A percentile compares a stretch with the other conserved stretches of the same genome.
Conservation (phyloP, 2,113 vertebrate genomes). For the Bostrychus sinensis region DNA sequence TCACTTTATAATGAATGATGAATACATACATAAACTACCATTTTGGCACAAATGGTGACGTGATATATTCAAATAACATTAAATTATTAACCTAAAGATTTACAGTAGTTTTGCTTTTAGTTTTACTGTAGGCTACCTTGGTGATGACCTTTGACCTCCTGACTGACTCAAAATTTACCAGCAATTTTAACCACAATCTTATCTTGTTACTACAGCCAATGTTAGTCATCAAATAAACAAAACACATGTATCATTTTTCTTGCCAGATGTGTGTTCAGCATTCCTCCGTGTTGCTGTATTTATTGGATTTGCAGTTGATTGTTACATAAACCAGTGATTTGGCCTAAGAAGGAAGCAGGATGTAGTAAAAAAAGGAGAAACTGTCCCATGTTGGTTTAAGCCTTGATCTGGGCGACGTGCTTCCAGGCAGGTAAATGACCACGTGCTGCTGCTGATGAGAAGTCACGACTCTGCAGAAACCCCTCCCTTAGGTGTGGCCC, state of each 20-base stretch:
- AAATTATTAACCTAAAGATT: too few relatives aligned
- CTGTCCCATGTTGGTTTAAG: conserved; percentile 27
- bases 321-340: conserved; percentile 1
- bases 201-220: background rate
- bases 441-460: conserved; percentile 20
- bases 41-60: background rate
- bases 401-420: conserved; percentile 58
- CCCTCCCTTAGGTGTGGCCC: conserved; percentile 48
- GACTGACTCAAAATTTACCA: background rate
- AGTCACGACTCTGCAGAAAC: conserved; percentile 43
- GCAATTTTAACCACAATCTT: background rate
- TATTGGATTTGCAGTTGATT: conserved; percentile 1
- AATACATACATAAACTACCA: too few relatives aligned
- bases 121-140: background rate
- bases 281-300: conserved; percentile 4
- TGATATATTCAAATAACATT: background rate
- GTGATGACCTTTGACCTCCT: background rate
- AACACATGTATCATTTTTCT: too few relatives aligned
- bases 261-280: background rate
- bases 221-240: too few relatives aligned
- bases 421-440: conserved; percentile 56
- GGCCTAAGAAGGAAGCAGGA: conserved; percentile 4
- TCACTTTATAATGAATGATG: too few relatives aligned
- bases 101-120: too few relatives aligned
- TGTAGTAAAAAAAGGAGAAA: background rate